A percentile compares a stretch with the other conserved stretches of the same genome.
Evolutionary conservation across 2,797 vertebrate genomes (phyloP).

Genomic region (Peromyscus melanophrys): DNA sequence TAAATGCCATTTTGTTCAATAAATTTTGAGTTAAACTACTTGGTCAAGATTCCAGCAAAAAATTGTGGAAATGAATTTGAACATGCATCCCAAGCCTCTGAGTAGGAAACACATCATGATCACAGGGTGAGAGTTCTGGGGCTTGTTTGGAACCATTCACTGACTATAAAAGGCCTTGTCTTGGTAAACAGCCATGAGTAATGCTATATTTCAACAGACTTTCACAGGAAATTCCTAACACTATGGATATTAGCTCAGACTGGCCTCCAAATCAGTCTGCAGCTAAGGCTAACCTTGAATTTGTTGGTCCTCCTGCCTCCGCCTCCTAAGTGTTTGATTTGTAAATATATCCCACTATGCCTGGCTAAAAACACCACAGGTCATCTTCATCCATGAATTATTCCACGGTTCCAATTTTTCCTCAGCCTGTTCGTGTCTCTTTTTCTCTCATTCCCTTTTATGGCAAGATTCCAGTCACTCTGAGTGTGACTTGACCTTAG

Average conservation of each 20-base stretch:
- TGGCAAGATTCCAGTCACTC: background rate
- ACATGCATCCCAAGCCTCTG: background rate
- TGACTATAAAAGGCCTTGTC: background rate
- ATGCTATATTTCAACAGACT: background rate
- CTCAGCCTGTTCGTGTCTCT: background rate
- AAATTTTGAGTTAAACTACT: slow-evolving; percentile 30
- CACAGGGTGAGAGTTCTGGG: slow-evolving; percentile 14
- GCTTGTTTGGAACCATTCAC: background rate
- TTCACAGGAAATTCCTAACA: background rate
- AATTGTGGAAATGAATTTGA: slow-evolving; percentile 1
- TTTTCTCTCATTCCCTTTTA: background rate
- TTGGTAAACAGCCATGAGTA: background rate
- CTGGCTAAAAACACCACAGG: background rate
- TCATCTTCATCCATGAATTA: background rate
- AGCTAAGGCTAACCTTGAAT: background rate
- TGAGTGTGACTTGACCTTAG: background rate
- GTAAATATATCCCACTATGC: rapidly evolving
- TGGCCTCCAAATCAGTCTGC: background rate
- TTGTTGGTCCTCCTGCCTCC: background rate
- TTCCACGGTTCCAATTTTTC: background rate
- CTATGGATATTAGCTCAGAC: background rate
- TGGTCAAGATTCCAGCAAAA: background rate
- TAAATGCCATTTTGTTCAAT: background rate
- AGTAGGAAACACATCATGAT: background rate
- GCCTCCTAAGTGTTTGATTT: background rate